Conservation (phyloP, 1,140 invertebrate species). For the Nylanderia fulva region DNA sequence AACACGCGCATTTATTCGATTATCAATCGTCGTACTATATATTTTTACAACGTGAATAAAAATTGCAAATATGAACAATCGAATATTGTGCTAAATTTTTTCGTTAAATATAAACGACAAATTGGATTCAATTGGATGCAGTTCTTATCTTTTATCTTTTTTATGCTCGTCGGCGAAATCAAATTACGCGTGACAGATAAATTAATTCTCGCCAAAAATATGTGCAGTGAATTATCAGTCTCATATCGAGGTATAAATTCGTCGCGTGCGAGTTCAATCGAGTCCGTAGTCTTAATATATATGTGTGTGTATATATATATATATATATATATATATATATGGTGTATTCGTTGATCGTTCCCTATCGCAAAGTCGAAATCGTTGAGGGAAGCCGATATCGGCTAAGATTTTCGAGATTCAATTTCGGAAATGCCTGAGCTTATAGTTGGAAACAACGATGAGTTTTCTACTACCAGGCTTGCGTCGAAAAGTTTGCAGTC, state of each 20-base stretch:
- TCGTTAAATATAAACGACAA: not conserved
- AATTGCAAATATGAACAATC: not conserved
- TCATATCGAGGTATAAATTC: not conserved
- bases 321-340: not conserved
- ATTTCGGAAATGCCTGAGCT: slow-evolving; percentile 72
- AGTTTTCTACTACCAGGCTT: slow-evolving; percentile 62
- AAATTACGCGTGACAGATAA: not conserved
- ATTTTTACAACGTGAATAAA: not conserved
- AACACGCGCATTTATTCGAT: slow-evolving; percentile 20
- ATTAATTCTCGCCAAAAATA: slow-evolving; percentile 1
- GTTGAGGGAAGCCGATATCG: slow-evolving; percentile 62
- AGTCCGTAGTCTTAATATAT: slow-evolving; percentile 15
- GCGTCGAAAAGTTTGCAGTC: slow-evolving; percentile 67
- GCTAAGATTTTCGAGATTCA: slow-evolving; percentile 73
- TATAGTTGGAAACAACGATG: slow-evolving; percentile 76
- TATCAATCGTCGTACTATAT: not conserved
- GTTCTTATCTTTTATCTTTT: not conserved
- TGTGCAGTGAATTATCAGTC: not conserved
- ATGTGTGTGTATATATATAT: not conserved
- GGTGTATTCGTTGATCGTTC: slow-evolving; percentile 22
- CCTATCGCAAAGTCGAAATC: slow-evolving; percentile 51
- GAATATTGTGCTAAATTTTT: not conserved
- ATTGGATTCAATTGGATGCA: not conserved
- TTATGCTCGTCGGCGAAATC: not conserved
- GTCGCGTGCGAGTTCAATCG: slow-evolving; percentile 7